These are phyloP conservation scores for Passer domesticus DNA, from an alignment of 2,113 vertebrate genomes.

Conservation along the genomic window DNA sequence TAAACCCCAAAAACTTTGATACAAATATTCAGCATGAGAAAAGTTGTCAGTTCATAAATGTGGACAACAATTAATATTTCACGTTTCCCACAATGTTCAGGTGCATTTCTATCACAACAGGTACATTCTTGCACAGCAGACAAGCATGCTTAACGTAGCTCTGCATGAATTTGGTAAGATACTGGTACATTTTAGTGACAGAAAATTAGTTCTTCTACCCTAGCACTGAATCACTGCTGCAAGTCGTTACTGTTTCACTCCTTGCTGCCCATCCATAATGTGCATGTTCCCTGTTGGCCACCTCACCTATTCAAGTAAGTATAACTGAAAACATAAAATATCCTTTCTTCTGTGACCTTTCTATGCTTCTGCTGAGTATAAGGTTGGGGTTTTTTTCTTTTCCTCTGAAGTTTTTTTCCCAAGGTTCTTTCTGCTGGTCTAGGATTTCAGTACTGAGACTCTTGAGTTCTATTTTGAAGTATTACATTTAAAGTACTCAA, in stretches of 20 bases:
- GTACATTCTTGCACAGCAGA: background rate
- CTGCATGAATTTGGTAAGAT: background rate
- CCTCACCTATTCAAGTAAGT: background rate
- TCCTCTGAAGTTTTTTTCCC: background rate
- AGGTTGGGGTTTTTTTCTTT: accelerated
- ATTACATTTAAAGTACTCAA: background rate
- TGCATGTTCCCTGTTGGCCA: background rate
- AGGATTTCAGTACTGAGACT: background rate
- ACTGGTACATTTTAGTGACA: accelerated
- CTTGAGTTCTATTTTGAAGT: background rate
- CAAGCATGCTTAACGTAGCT: background rate
- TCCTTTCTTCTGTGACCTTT: background rate
- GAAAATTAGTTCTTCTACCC: background rate
- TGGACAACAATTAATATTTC: background rate
- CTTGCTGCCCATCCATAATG: background rate
- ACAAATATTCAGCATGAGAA: background rate
- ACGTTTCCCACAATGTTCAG: accelerated
- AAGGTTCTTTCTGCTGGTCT: background rate
- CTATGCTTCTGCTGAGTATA: background rate
- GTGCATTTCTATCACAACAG: accelerated
- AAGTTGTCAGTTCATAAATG: background rate
- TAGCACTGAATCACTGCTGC: background rate
- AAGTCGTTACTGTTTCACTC: background rate
- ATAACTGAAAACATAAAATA: background rate
- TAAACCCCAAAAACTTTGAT: background rate